phyloP scores from a whole-genome alignment of 2,888 invertebrate species.

The Schizaphis graminum region DNA sequence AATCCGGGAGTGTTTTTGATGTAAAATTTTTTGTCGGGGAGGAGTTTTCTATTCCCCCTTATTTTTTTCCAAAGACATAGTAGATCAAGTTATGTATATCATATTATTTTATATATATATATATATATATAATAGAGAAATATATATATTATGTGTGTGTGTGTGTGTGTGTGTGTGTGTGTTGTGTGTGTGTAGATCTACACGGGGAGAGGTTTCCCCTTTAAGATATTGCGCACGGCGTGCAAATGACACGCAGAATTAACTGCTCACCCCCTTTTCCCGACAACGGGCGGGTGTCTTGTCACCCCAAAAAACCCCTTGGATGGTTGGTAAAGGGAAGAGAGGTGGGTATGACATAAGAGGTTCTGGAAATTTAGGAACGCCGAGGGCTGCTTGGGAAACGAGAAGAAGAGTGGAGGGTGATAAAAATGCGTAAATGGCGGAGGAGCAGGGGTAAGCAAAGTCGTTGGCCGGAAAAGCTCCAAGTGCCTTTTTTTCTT shows the following conservation, averaged over 20 bases:
- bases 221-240: slow-evolving; percentile 66
- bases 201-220: slow-evolving; percentile 52
- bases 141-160: neutral
- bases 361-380: slow-evolving; percentile 63
- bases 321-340: slow-evolving; percentile 9
- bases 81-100: slow-evolving; percentile 43
- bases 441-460: slow-evolving; percentile 54
- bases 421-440: slow-evolving; percentile 65
- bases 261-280: slow-evolving; percentile 64
- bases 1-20: slow-evolving; percentile 56
- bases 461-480: slow-evolving; percentile 65
- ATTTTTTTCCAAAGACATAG: slow-evolving; percentile 31
- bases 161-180: neutral
- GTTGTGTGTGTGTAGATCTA: neutral
- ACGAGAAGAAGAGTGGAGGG: neutral
- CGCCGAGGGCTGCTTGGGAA: slow-evolving; percentile 37
- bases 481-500: slow-evolving; percentile 56
- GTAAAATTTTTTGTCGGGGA: slow-evolving; percentile 56
- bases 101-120: neutral
- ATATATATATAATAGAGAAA: slow-evolving; percentile 14
- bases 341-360: slow-evolving; percentile 58
- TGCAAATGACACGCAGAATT: slow-evolving; percentile 68
- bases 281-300: slow-evolving; percentile 49
- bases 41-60: slow-evolving; percentile 50
- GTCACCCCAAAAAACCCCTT: slow-evolving; percentile 61